Base-by-base conservation (phyloP, 2,113 vertebrate species). In the Parus major region DNA sequence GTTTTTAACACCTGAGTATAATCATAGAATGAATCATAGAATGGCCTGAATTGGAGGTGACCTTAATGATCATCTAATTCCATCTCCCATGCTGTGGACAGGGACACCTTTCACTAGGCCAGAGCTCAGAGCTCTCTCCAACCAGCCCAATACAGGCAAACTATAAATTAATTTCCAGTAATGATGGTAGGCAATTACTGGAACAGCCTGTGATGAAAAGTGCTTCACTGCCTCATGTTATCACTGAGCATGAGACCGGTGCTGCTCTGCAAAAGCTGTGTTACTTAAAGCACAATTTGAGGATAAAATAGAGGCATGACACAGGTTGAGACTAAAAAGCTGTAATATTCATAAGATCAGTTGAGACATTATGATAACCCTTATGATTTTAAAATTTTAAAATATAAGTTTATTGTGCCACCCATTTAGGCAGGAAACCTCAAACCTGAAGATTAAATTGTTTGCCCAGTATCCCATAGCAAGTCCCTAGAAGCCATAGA, bases 81-180 rank as follows among this genome's bases (percentile, higher is more conserved):
- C 41, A 35, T 0, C 55, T 61, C 21, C 47, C 9, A 5, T 47
- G 39, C n/a, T 0, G 0, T 29, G 28, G 24, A 23, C 70, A 60
- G 78, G 28, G 39, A 53, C 29, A 35, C n/a, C 39, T 76, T 68
- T 47, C 63, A 31, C 55, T 19, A 31, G 41, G 22, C n/a, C 47
- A 69, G 55, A 17, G 44, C 31, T 72, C 59, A 72, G 44, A 57
- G 29, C 17, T 35, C 41, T 22, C 4, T 15, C n/a, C 55, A 76
- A 31, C 29, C 14, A 27, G 29, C 47, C 25, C 61, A 31, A 50
- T 33, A 42, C 1, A 88, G 41, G 25, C 12, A 79, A 86, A 79
- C 7, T 46, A 15, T 22, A 75, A 52, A 66, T 39, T 41, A 8
- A 36, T 63, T 78, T 82, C 17, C 47, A 46, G 1, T 78, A 41